Conservation (phyloP, 2,797 vertebrate species). For the Pseudochirops cupreus region DNA sequence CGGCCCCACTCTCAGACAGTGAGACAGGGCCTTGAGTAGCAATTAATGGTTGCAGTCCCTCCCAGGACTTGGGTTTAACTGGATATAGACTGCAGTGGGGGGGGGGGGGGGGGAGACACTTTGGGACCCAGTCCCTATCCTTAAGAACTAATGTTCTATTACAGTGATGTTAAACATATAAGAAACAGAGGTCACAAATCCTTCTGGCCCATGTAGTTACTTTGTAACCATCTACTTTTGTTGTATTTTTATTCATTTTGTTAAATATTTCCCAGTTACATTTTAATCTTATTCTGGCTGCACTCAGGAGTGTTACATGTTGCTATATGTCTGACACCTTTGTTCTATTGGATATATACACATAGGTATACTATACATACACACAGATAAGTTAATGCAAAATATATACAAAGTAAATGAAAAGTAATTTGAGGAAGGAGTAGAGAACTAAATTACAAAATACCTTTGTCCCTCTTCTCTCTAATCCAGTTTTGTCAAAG, state of each 20-base stretch:
- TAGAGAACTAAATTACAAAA: not conserved
- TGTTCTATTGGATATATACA: not conserved
- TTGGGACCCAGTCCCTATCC: not conserved
- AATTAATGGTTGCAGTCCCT: no score
- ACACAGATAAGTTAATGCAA: not conserved
- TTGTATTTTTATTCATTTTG: not conserved
- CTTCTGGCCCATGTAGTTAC: not conserved
- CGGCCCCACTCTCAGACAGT: no score
- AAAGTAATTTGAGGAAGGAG: not conserved
- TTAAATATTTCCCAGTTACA: not conserved
- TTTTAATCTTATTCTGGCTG: not conserved
- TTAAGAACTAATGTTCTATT: not conserved
- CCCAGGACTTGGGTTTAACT: no score
- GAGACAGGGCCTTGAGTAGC: no score
- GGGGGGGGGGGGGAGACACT: no score
- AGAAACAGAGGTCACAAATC: not conserved
- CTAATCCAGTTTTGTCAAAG: not conserved
- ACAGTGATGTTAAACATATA: not conserved
- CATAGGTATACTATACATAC: no score
- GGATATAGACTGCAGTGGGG: no score
- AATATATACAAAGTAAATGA: not conserved
- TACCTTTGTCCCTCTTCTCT: not conserved
- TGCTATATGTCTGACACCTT: not conserved
- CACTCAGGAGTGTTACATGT: not conserved
- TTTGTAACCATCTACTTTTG: not conserved